Evolutionary conservation across 2,888 invertebrate genomes (phyloP), one percentile per base, ranked within the genome.

Genomic region (Papilio demoleus): DNA sequence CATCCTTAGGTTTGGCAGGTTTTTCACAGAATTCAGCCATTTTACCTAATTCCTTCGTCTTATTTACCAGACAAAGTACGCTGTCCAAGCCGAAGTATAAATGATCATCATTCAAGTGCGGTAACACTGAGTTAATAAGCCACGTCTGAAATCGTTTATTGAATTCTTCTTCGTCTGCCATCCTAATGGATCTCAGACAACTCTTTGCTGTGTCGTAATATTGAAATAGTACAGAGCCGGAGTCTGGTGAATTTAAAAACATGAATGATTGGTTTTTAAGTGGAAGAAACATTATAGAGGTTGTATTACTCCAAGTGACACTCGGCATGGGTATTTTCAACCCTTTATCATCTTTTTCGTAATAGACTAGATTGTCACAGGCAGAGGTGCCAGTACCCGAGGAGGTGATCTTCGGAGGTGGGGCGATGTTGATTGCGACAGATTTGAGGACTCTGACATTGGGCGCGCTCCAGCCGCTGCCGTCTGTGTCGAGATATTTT

Each of bases 201-300:
- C 88, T 84, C 62, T 86, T 88, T 19, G 93, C 93, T 17, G 89
- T 80, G 8, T 93, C 85, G 77, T 94, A 95, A 77, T 94, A 95
- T 64, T 93, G 93, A 34, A 93, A 82, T 53, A 95, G 80, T 24
- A 90, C 85, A 65, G 88, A 85, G 11, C 84, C 81, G 1, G 83
- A 72, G 56, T 83, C 74, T 27, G 81, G 80, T 0, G 81, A 80
- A 2, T 77, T 72, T 4, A 92, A 74, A 19, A 79, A 71, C 42
- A 89, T 73, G 5, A 88, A 67, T 0, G 86, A 77, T 14, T 79
- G 70, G 53, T 85, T 84, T 75, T 90, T 94, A 63, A 95, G 90
- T 0, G 95, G 95, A 24, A 95, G 75, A 62, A 95, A 95, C 76
- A 95, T 93, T n/a, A 93, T 88, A 38, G 88, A 86, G 0, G 93